Conservation (phyloP, 2,888 invertebrate genomes). For the Cerastis leucographa region DNA sequence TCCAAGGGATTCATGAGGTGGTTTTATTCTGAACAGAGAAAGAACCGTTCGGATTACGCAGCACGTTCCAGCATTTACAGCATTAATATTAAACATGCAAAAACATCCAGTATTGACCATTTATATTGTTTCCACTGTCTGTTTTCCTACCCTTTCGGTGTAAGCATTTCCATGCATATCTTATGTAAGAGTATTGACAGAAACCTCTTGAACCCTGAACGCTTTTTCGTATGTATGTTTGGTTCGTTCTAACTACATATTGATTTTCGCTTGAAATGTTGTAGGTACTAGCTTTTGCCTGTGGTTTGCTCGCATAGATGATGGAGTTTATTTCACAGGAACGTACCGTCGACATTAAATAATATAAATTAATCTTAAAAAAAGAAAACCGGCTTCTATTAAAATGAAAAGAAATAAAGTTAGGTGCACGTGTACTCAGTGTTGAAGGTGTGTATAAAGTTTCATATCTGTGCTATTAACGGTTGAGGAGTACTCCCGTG, state of each 20-base stretch:
- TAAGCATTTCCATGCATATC: conserved; percentile 63
- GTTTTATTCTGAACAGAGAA: conserved; percentile 13
- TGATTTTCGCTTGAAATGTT: conserved; percentile 46
- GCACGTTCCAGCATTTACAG: conserved; percentile 32
- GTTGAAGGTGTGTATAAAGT: too few species aligned
- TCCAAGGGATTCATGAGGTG: conserved; percentile 2
- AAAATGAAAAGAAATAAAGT: not conserved
- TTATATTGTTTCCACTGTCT: conserved; percentile 57
- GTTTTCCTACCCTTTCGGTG: conserved; percentile 52
- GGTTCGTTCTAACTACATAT: conserved; percentile 49
- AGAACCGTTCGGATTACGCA: conserved; percentile 1
- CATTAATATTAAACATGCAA: conserved; percentile 61
- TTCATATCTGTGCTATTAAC: not conserved
- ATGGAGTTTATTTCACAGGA: not conserved
- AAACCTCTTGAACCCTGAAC: conserved; percentile 46
- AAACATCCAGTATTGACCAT: conserved; percentile 59
- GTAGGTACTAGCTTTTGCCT: too few species aligned
- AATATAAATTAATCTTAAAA: not conserved
- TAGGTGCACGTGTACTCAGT: too few species aligned
- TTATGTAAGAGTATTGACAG: conserved; percentile 62
- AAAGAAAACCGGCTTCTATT: not conserved
- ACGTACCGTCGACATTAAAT: not conserved
- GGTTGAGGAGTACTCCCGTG: not conserved
- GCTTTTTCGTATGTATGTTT: conserved; percentile 32
- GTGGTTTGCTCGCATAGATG: too few species aligned